phyloP scores from a whole-genome alignment of 2,113 vertebrate species.

The Aspiorhynchus laticeps region DNA sequence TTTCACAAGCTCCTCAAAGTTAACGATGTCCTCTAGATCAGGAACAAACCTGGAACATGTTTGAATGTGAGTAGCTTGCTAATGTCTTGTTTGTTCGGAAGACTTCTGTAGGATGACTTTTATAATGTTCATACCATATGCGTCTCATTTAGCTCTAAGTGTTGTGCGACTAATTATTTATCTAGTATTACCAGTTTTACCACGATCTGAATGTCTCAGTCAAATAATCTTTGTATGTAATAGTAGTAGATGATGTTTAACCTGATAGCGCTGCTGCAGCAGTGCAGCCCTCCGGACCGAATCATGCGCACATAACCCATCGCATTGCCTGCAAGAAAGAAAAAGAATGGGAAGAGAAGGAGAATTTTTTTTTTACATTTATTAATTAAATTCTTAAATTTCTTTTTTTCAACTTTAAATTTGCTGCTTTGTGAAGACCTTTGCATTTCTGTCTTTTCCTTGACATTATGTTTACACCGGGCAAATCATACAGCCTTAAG shows the following conservation, averaged over 20 bases:
- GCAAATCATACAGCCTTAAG: background rate
- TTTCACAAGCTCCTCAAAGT: constrained; percentile 98
- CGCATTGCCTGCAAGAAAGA: constrained; percentile 84
- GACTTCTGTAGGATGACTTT: background rate
- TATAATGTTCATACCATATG: background rate
- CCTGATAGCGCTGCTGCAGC: constrained; percentile 98
- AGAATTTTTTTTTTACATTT: background rate
- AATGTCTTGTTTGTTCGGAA: background rate
- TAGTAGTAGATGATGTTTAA: constrained; percentile 59
- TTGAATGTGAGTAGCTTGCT: background rate
- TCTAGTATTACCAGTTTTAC: background rate
- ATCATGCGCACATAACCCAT: constrained; percentile 99
- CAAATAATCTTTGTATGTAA: background rate
- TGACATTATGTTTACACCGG: too few relatives aligned
- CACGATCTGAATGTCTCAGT: background rate
- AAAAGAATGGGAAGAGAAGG: background rate
- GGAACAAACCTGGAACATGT: constrained; percentile 87
- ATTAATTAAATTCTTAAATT: too few relatives aligned
- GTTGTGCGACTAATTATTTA: background rate
- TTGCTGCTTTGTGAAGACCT: too few relatives aligned
- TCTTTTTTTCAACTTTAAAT: too few relatives aligned
- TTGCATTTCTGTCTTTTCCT: too few relatives aligned
- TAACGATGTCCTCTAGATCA: constrained; percentile 97
- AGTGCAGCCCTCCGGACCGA: constrained; percentile 96
- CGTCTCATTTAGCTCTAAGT: background rate